Conservation (phyloP, 2,797 vertebrate genomes). For the Lates japonicus region DNA sequence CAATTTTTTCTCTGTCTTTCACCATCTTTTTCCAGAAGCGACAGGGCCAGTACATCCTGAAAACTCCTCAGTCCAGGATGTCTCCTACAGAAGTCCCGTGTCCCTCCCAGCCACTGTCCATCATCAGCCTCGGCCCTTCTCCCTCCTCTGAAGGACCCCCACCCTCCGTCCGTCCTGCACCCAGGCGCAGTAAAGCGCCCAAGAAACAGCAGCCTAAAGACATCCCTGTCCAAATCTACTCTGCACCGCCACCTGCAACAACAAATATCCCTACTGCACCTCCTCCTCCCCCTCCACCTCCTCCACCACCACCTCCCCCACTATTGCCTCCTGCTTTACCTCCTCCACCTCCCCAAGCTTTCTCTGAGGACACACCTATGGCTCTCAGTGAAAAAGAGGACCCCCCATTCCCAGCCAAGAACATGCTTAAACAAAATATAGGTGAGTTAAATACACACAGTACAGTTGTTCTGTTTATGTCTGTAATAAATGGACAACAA, state of each 20-base stretch:
- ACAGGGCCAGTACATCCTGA: conserved; percentile 85
- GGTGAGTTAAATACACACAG: conserved; percentile 81
- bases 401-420: conserved; percentile 74
- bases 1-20: background rate
- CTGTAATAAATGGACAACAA: background rate
- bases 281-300: conserved; percentile 24
- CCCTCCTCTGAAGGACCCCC: conserved; percentile 45
- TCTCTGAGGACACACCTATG: conserved; percentile 74
- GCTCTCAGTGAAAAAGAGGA: conserved; percentile 76
- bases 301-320: conserved; percentile 41
- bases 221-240: conserved; percentile 82
- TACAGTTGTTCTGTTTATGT: background rate
- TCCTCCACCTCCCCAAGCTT: conserved; percentile 35
- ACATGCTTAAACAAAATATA: conserved; percentile 83
- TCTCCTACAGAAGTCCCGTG: conserved; percentile 34
- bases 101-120: conserved; percentile 69
- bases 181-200: conserved; percentile 53
- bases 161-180: conserved; percentile 34
- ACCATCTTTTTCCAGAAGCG: conserved; percentile 82
- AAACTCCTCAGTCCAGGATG: conserved; percentile 78
- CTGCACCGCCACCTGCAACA: conserved; percentile 47
- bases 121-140: conserved; percentile 63
- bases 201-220: conserved; percentile 71
- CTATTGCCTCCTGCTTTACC: conserved; percentile 36
- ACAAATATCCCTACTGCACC: conserved; percentile 32